phyloP scores from a whole-genome alignment of 2,113 vertebrate genomes.

The Hystrix cristata region DNA sequence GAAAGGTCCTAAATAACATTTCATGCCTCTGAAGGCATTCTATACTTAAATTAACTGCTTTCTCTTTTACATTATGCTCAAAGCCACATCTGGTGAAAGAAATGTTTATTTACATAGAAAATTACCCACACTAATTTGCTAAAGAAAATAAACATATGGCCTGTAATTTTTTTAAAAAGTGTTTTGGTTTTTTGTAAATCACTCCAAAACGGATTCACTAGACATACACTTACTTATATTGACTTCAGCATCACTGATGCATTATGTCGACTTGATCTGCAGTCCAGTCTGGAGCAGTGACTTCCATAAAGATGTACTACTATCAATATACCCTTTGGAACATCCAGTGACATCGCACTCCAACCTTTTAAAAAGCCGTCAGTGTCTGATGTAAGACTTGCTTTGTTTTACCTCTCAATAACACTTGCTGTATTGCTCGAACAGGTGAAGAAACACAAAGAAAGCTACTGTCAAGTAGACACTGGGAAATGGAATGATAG shows the following conservation, averaged over 20 bases:
- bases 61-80: constrained; percentile 63
- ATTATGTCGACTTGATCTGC: constrained; percentile 63
- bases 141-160: constrained; percentile 55
- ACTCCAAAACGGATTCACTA: constrained; percentile 54
- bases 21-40: constrained; percentile 42
- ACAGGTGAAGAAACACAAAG: constrained; percentile 80
- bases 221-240: constrained; percentile 44
- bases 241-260: constrained; percentile 48
- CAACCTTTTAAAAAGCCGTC: constrained; percentile 75
- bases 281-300: constrained; percentile 44
- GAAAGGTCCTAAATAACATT: constrained; percentile 62
- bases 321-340: constrained; percentile 73
- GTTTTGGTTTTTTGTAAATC: background rate
- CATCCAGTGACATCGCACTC: constrained; percentile 66
- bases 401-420: constrained; percentile 84
- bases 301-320: constrained; percentile 62
- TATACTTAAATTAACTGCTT: constrained; percentile 33
- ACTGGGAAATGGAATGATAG: constrained; percentile 77
- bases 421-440: constrained; percentile 72
- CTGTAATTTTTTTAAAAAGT: background rate
- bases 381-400: constrained; percentile 71
- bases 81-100: constrained; percentile 47
- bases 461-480: constrained; percentile 71
- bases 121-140: constrained; percentile 43
- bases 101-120: constrained; percentile 45